Base-by-base conservation (phyloP, 2,797 vertebrate species). In the Luscinia megarhynchos region DNA sequence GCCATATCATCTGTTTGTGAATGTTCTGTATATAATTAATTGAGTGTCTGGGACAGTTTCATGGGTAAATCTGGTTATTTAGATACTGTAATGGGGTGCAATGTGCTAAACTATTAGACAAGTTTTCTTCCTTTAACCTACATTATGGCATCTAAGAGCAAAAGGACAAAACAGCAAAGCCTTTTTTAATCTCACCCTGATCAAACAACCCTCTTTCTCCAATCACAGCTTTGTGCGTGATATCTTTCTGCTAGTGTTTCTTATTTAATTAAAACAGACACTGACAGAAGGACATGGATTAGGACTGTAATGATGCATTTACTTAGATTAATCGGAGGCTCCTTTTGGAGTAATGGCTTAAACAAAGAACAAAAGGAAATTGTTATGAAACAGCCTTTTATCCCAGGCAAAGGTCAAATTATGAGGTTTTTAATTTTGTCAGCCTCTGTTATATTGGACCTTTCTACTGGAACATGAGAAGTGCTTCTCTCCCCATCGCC, bases 221-320 rank as follows among this genome's bases (percentile, higher is more conserved):
- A 98, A 98, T 98, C 98, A 96, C 97, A 97, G 98, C 97, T 97
- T 97, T 96, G 97, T 98, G 98, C 84, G 91, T 97, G 98, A 98
- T 98, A 98, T 98, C 98, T 98, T 97, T 98, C 98, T 97, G 97
- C 98, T 97, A 97, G 97, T 97, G 96, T 98, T 98, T 98, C 98
- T 98, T 97, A 98, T 98, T 98, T 99, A 98, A 99, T 99, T 99
- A 99, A 99, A 99, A 98, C 98, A 98, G 98, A 98, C 98, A 98
- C 97, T 98, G 98, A 98, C 98, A 98, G 98, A 99, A 98, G 98
- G 98, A 98, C 98, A 98, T 98, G 98, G 98, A 99, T 99, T 99
- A 98, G 97, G 94, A 95, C 97, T 87, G 97, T 98, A 99, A 98
- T 98, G 98, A 99, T 98, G 98, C 98, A 98, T 99, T 99, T 98